These are phyloP conservation scores for Hemicordylus capensis DNA, from an alignment of 2,113 vertebrate genomes.

Conservation along the genomic window DNA sequence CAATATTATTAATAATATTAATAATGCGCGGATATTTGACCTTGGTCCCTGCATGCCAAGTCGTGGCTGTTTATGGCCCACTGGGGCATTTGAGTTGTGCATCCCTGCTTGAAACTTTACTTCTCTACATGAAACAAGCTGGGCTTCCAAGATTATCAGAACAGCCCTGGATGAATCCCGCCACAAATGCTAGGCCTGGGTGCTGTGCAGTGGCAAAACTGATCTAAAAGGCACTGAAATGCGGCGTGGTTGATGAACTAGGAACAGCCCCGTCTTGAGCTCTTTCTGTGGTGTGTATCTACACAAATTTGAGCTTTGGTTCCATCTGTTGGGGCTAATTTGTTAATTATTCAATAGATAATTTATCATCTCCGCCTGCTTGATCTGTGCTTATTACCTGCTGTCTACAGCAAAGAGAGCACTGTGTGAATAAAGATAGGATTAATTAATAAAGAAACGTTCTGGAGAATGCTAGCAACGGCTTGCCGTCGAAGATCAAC, in stretches of 20 bases:
- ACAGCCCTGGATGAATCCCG: neutral
- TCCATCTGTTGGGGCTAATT: slow-evolving; percentile 78
- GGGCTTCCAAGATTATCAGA: neutral
- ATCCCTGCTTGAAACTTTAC: too few species aligned
- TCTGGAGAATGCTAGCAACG: slow-evolving; percentile 40
- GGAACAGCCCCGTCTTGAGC: slow-evolving; percentile 3
- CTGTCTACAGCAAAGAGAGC: slow-evolving; percentile 62
- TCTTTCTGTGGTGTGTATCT: slow-evolving; percentile 23
- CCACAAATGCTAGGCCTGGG: neutral
- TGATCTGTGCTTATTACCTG: slow-evolving; percentile 74
- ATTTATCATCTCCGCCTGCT: slow-evolving; percentile 73
- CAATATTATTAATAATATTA: too few species aligned
- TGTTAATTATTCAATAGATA: slow-evolving; percentile 79
- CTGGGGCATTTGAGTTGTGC: too few species aligned
- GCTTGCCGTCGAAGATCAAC: slow-evolving; percentile 33
- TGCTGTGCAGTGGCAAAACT: neutral
- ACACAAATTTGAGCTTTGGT: slow-evolving; percentile 70
- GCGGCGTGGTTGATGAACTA: neutral
- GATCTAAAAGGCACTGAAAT: neutral
- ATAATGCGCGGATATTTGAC: too few species aligned
- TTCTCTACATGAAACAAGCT: neutral
- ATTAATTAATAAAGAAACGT: slow-evolving; percentile 74
- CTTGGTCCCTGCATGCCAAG: too few species aligned
- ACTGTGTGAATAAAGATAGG: slow-evolving; percentile 70
- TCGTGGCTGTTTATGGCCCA: too few species aligned